Base-by-base conservation (phyloP, 2,888 invertebrate genomes). In the Oligia strigilis region DNA sequence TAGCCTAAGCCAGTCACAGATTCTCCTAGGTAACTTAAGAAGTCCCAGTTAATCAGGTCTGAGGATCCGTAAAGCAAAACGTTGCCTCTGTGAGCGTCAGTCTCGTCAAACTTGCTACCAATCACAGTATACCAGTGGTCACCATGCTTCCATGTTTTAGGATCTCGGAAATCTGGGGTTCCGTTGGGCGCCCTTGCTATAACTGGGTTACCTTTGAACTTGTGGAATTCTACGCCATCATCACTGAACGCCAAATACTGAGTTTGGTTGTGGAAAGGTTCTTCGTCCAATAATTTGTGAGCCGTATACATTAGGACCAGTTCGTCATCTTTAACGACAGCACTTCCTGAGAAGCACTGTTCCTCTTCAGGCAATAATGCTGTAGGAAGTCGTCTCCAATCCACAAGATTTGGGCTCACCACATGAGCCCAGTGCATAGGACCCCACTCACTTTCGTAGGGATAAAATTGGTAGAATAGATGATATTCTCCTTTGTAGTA, bases 381-480 rank as follows among this genome's bases (percentile, higher is more conserved):
- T 13, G 97, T 96, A 0, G 97, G 97, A 2, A 95, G 89, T 74
- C 96, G 93, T 58, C 93, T 92, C 97, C 97, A 97, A 83, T 95
- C 93, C 0, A 97, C 94, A 36, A 97, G 90, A 83, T 97, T 97
- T 0, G 92, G 88, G 75, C 97, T 97, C 4, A 91, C 83, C 1
- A 90, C 95, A 82, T 97, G 97, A 0, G 97, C 97, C 97, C 97
- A 97, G 80, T 97, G 97, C 96, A 97, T 97, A 0, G 97, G 95
- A 0, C 97, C 97, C 96, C 95, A 96, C 0, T 91, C 87, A 43
- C 95, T 93, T 58, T 94, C 95, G 77, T 96, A 95, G 0, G 97
- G 97, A 84, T 97, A 96, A 83, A 94, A 97, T 88, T 97, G 97
- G 85, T 96, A 97, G 90, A 97, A 97, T 0, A 97, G 90, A 85